Conservation (phyloP, 2,888 invertebrate genomes). For the Cristatella mucedo region DNA sequence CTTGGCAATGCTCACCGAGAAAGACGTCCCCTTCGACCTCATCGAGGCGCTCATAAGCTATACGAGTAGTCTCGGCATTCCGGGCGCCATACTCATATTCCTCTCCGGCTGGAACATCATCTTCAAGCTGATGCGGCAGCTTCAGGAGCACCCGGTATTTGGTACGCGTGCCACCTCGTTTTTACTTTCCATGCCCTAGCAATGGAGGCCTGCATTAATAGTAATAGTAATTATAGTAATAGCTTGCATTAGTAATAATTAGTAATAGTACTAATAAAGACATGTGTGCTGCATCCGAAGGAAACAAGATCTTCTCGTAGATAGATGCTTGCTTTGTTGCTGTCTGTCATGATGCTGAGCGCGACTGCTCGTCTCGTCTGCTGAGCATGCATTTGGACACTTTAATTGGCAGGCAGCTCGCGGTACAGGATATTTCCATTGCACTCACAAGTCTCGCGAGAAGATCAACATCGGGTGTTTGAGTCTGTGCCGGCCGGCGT, state of each 20-base stretch:
- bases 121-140: conserved; percentile 69
- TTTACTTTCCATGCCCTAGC: too few relatives aligned
- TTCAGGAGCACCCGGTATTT: conserved; percentile 58
- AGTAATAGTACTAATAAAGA: too few relatives aligned
- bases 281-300: too few relatives aligned
- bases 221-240: too few relatives aligned
- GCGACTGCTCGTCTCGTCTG: neutral
- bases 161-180: too few relatives aligned
- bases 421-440: conserved; percentile 68
- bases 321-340: neutral
- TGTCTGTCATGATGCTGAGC: neutral
- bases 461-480: conserved; percentile 82
- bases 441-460: conserved; percentile 90
- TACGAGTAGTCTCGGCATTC: conserved; percentile 42
- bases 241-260: too few relatives aligned
- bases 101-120: conserved; percentile 95
- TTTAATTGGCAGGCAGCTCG: conserved; percentile 40
- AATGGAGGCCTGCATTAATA: too few relatives aligned
- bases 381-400: neutral
- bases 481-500: conserved; percentile 64
- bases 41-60: conserved; percentile 57
- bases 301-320: too few relatives aligned
- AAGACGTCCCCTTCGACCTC: conserved; percentile 78
- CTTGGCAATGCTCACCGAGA: conserved; percentile 65
- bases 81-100: conserved; percentile 79